Evolutionary conservation across 2,113 vertebrate genomes (phyloP), one percentile per base, ranked within the genome.

Genomic region (Morone chrysops): DNA sequence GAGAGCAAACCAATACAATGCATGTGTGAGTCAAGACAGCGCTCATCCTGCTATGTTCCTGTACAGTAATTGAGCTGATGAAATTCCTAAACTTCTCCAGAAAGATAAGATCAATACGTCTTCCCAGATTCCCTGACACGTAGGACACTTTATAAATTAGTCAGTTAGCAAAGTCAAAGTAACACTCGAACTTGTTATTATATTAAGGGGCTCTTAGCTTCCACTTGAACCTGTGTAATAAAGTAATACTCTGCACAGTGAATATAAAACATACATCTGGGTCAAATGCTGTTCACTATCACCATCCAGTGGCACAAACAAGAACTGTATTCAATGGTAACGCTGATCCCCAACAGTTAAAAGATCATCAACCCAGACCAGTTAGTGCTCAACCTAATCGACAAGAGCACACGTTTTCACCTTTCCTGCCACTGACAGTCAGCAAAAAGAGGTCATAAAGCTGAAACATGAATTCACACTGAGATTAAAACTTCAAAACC

Each of bases 291-390:
- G 51, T 53, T 70, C 61, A 54, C 56, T 79, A 53, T 78, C 84
- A 53, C 75, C 90, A 82, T 85, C 90, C 53, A 85, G 92, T 91
- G 90, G 89, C 40, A 72, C 11, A 86, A 78, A 84, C 5, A 57
- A 40, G 69, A 85, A 87, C 56, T 90, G 50, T 53, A 69, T 25
- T 18, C 12, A 68, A 11, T 10, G 7, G 31, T 36, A 45, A 40
- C 50, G 38, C 8, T 0, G 16, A 14, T 66, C 5, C n/a, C 16
- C 25, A 1, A n/a, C 57, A 51, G 8, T n/a, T 31, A 36, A 59
- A 59, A 51, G 6, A 31, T 69, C 8, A 59, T 47, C n/a, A 22
- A 45, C 20, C 3, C 40, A 20, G 8, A 61, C 8, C 16, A 61
- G 31, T 12, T n/a, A 31, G 25, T 13, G 31, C 14, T 38, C 8